phyloP scores from a whole-genome alignment of 64 coral and sea anemone species.

The Catalaphyllia jardinei region DNA sequence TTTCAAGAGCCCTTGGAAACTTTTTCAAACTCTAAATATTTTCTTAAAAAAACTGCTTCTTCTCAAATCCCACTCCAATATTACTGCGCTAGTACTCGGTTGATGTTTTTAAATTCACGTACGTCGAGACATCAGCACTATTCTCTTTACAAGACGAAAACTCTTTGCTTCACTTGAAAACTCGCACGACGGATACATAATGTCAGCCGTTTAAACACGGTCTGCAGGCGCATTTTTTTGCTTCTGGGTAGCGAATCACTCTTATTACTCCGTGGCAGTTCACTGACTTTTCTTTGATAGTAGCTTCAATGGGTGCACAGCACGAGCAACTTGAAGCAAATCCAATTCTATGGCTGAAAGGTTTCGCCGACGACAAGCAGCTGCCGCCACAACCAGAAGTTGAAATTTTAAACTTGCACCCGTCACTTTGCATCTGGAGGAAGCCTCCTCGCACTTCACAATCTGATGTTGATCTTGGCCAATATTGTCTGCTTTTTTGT shows the following conservation, averaged over 20 bases:
- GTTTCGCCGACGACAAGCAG: conserved; percentile 81
- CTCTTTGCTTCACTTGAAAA: background rate
- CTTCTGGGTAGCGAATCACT: conserved; percentile 58
- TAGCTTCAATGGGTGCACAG: conserved; percentile 69
- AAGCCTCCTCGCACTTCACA: conserved; percentile 24
- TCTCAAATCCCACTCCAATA: background rate
- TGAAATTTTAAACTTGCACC: conserved; percentile 27
- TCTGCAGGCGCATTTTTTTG: conserved; percentile 73
- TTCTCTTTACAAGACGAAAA: background rate
- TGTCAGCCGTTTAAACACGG: conserved; percentile 59
- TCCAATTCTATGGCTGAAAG: conserved; percentile 63
- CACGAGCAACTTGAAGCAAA: conserved; percentile 89
- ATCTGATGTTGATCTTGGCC: background rate
- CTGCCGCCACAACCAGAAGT: conserved; percentile 75
- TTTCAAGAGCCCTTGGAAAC: background rate
- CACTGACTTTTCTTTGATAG: background rate
- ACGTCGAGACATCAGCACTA: background rate
- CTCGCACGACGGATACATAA: background rate
- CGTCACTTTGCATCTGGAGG: background rate
- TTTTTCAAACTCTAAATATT: background rate
- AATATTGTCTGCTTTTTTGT: background rate
- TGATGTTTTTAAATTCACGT: background rate
- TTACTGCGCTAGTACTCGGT: background rate
- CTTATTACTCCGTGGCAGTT: conserved; percentile 30
- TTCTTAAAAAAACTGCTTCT: background rate